Base-by-base conservation (phyloP, 2,888 invertebrate species). In the Subacronicta megacephala region DNA sequence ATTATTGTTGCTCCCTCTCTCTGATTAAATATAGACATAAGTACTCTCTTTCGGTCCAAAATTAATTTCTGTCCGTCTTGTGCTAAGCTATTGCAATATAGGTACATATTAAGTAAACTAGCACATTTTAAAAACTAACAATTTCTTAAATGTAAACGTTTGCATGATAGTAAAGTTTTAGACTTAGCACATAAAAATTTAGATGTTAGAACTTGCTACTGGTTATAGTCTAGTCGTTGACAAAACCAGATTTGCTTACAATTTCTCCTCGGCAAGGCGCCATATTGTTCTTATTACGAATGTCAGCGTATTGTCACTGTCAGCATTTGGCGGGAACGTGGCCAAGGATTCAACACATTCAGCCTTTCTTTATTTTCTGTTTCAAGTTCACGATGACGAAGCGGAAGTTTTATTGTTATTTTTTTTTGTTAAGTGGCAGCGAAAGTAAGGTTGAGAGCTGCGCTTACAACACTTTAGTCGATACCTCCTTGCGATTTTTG, bases 391-490 rank as follows among this genome's bases (percentile, higher is more conserved):
- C 64, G 76, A 80, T 92, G 92, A 90, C 60, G 88, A 87, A 50
- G 85, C 89, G 83, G 79, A 86, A 81, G 61, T 78, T 40, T 69
- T 72, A 79, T 86, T 86, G 83, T 88, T 78, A 67, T 82, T 58
- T 75, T 78, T 70, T 72, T 76, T 62, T 60, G 44, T 46, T 81
- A 69, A 58, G 70, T 56, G 67, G 46, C 79, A 85, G 91, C 77
- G 92, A 92, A 92, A 92, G 92, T 84, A 72, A 81, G 88, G 90
- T 88, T 81, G 81, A 69, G 84, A 86, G 89, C 87, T 78, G 77
- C 61, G 60, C 68, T 77, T 75, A 72, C 72, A 72, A 72, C 67
- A 67, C 75, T 75, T 74, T 75, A 56, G 56, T 69, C 70, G 54
- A 66, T 62, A 38, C 62, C 65, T 67, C 62, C 41, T 69, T 66